These are phyloP conservation scores for Drosophila melanosoma DNA, from an alignment of 2,888 invertebrate genomes.

Conservation along the genomic window DNA sequence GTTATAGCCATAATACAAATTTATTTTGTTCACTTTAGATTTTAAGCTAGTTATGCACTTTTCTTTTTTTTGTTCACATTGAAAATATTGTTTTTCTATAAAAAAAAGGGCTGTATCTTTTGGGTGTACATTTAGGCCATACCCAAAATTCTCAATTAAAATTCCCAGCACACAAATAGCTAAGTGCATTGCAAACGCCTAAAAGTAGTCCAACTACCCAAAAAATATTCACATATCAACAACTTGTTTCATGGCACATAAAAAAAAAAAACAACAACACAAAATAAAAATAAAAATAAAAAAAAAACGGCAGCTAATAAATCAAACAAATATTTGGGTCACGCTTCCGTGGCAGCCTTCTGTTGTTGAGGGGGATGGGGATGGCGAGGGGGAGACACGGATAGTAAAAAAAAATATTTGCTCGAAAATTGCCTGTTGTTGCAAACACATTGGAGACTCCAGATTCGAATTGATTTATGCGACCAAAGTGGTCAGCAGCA, in stretches of 20 bases:
- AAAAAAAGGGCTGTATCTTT: not conserved
- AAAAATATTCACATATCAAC: slow-evolving; percentile 48
- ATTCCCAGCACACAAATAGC: slow-evolving; percentile 6
- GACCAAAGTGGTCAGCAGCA: slow-evolving; percentile 64
- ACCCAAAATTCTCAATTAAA: not conserved
- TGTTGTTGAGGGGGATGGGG: not conserved
- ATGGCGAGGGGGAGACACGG: slow-evolving; percentile 3
- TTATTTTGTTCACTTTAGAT: not conserved
- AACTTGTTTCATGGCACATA: slow-evolving; percentile 58
- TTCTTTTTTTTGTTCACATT: not conserved
- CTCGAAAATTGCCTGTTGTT: slow-evolving; percentile 77
- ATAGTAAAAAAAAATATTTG: slow-evolving; percentile 73
- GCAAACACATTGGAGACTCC: slow-evolving; percentile 31
- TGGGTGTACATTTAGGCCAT: not conserved
- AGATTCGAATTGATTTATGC: slow-evolving; percentile 68
- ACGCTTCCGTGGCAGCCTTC: slow-evolving; percentile 67
- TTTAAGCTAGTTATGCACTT: not conserved
- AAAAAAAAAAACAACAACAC: slow-evolving; percentile 25
- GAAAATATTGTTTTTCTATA: not conserved
- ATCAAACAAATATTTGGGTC: slow-evolving; percentile 81
- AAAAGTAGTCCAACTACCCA: slow-evolving; percentile 29
- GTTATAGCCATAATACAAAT: not conserved
- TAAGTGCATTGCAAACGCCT: slow-evolving; percentile 29
- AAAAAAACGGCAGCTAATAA: slow-evolving; percentile 62
- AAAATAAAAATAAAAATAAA: slow-evolving; percentile 47